Conservation (phyloP, 2,888 invertebrate species). For the Diloba caeruleocephala region DNA sequence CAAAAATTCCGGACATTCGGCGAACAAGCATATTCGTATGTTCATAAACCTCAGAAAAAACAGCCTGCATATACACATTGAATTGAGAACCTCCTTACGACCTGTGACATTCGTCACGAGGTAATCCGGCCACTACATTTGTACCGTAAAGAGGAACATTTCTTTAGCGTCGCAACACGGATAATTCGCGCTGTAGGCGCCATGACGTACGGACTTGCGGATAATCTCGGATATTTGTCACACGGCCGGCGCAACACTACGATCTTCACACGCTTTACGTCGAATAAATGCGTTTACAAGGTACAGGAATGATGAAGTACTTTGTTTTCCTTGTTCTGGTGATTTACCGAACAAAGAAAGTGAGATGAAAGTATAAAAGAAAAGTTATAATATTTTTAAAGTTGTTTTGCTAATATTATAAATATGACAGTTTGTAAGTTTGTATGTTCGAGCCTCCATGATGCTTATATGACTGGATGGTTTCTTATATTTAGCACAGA, state of each 20-base stretch:
- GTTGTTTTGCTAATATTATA: no score
- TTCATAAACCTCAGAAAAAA: no score
- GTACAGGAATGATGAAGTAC: background rate
- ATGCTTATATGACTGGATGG: no score
- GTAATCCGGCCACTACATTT: conserved; percentile 27
- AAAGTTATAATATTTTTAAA: no score
- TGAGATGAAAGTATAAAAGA: no score
- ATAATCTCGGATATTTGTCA: conserved; percentile 42
- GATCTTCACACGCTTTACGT: conserved; percentile 9
- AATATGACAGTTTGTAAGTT: no score
- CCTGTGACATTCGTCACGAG: conserved; percentile 2
- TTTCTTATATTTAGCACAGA: no score
- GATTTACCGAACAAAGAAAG: no score
- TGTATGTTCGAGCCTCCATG: no score
- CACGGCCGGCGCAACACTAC: conserved; percentile 6
- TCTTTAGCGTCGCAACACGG: conserved; percentile 25
- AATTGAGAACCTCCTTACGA: background rate
- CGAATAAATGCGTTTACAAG: conserved; percentile 4
- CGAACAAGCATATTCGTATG: no score
- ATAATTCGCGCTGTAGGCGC: conserved; percentile 23
- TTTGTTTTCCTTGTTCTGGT: background rate
- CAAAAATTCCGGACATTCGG: no score
- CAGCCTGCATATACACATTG: no score
- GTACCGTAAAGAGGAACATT: conserved; percentile 14
- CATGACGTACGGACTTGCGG: conserved; percentile 1